These are phyloP conservation scores for Terebella lapidaria DNA, from an alignment of 2,888 invertebrate species.

Conservation along the genomic window DNA sequence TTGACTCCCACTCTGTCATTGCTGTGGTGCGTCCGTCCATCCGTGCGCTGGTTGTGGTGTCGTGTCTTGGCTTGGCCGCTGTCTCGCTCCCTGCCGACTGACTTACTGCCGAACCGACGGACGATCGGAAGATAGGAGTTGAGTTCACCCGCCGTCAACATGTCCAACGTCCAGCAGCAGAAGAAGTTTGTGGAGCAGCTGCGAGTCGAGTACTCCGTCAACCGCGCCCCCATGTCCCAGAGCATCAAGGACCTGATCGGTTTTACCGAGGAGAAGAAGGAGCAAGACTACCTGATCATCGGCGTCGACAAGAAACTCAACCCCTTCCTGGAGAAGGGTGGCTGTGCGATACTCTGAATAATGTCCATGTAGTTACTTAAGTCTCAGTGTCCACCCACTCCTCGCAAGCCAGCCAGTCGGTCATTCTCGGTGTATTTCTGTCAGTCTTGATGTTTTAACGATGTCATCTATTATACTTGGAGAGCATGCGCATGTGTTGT, in stretches of 20 bases:
- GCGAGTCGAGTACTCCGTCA: conserved; percentile 21
- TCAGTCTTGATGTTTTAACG: too few species aligned
- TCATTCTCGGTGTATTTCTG: too few species aligned
- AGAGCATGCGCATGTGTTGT: too few species aligned
- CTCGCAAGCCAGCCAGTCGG: too few species aligned
- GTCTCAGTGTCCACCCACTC: too few species aligned
- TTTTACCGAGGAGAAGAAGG: conserved; percentile 25
- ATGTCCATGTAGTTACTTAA: too few species aligned
- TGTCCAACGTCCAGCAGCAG: conserved; percentile 21
- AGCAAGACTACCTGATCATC: conserved; percentile 23
- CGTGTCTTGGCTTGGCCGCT: too few species aligned
- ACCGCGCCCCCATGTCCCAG: conserved; percentile 22
- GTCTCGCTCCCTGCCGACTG: too few species aligned
- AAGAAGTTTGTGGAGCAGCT: conserved; percentile 30
- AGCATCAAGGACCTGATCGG: conserved; percentile 24
- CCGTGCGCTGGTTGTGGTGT: not conserved
- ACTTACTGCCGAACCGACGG: too few species aligned
- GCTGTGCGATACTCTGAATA: conserved; percentile 18
- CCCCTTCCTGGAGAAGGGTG: conserved; percentile 29
- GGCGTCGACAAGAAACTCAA: conserved; percentile 29
- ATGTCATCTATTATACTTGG: too few species aligned
- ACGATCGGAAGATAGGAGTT: not conserved
- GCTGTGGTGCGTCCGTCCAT: not conserved
- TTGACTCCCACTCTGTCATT: not conserved
- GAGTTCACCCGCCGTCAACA: conserved; percentile 6